Percentiles rank a stretch among this genome's conserved stretches.
Conservation (phyloP, 2,113 vertebrate genomes). For the Anser cygnoides region DNA sequence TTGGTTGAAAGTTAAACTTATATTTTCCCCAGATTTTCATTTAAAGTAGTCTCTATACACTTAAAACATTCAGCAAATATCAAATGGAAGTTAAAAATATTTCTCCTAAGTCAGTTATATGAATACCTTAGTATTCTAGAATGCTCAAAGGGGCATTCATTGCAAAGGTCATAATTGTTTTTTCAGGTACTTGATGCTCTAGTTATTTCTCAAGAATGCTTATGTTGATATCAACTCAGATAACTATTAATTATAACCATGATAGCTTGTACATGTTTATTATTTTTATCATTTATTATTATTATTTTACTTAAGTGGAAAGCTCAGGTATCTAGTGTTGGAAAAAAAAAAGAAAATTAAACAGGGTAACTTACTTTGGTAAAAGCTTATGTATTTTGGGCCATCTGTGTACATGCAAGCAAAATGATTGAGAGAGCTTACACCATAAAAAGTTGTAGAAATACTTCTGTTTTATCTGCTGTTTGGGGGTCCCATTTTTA, state of each 20-base stretch:
- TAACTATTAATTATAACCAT: not conserved
- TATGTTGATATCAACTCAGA: not conserved
- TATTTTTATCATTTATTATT: not conserved
- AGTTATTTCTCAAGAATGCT: not conserved
- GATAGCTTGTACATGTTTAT: not conserved
- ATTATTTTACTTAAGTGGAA: not conserved
- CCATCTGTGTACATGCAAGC: not conserved
- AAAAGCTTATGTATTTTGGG: not conserved
- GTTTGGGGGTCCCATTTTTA: not conserved
- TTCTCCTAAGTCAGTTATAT: not conserved
- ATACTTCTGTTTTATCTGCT: not conserved
- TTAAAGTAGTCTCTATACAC: not conserved
- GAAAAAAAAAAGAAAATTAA: not conserved
- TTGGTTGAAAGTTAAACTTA: not conserved
- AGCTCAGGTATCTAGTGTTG: not conserved
- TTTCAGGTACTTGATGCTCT: not conserved
- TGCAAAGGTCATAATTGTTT: not conserved
- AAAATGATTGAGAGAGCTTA: not conserved
- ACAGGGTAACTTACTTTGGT: rapidly evolving
- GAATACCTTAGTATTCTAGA: not conserved
- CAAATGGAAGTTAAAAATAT: not conserved
- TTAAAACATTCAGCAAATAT: not conserved
- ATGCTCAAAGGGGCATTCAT: not conserved
- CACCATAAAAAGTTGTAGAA: not conserved
- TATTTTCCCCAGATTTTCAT: not conserved